Percentiles rank a stretch among this genome's conserved stretches.
These are phyloP conservation scores for Listronotus oregonensis DNA, from an alignment of 1,140 invertebrate genomes.

Conservation along the genomic window DNA sequence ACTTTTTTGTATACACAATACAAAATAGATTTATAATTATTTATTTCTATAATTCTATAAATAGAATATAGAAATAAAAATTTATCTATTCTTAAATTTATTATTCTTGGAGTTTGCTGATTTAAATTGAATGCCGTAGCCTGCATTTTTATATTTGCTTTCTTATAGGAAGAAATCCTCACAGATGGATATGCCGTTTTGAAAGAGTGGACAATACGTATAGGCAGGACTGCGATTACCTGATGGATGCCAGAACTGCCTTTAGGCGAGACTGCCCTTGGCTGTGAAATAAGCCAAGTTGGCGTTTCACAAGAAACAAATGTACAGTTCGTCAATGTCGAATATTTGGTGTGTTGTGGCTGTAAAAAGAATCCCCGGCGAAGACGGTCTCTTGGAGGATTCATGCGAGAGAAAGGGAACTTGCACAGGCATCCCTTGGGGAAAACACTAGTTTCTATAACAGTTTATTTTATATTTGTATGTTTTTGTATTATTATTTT, in stretches of 20 bases:
- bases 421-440: neutral
- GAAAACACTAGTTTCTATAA: no score
- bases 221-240: no score
- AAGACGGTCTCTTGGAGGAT: neutral
- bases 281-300: constrained; percentile 5
- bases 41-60: no score
- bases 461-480: no score
- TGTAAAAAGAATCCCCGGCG: neutral
- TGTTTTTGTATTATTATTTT: no score
- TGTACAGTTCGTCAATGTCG: neutral
- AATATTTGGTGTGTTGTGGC: neutral
- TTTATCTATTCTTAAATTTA: no score
- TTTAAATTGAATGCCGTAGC: neutral
- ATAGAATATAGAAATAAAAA: no score
- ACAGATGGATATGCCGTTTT: constrained; percentile 2
- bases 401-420: neutral
- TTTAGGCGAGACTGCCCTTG: constrained; percentile 1
- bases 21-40: no score
- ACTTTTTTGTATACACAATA: no score
- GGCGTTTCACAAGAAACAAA: neutral
- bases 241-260: neutral
- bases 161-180: neutral
- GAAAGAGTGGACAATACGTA: neutral
- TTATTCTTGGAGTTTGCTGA: neutral
- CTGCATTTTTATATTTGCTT: neutral